These are phyloP conservation scores for Hippopotamus amphibius DNA, from an alignment of 2,113 vertebrate species.

Conservation along the genomic window DNA sequence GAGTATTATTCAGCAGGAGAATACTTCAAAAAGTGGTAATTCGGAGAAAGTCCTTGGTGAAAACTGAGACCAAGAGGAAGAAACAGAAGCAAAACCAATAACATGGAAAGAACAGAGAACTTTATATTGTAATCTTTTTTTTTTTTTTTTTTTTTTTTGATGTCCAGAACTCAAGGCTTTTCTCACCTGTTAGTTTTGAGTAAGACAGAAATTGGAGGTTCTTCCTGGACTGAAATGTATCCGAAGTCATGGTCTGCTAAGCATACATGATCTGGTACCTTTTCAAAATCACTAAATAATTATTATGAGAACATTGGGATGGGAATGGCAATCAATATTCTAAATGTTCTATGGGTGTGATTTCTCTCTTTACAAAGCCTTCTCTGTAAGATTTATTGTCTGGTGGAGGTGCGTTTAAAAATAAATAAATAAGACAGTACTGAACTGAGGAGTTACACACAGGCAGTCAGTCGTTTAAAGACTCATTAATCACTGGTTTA, in stretches of 20 bases:
- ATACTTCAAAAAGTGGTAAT: background rate
- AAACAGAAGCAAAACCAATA: background rate
- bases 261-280: constrained; percentile 43
- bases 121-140: background rate
- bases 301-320: constrained; percentile 69
- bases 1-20: background rate
- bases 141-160: background rate
- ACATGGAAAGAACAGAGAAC: background rate
- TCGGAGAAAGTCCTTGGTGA: constrained; percentile 9
- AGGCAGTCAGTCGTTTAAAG: constrained; percentile 75
- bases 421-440: constrained; percentile 81
- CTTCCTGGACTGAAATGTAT: background rate
- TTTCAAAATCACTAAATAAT: constrained; percentile 62
- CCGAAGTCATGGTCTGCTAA: background rate
- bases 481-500: constrained; percentile 86
- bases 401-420: constrained; percentile 63
- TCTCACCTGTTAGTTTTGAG: background rate
- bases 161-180: background rate
- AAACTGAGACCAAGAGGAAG: background rate
- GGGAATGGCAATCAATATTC: constrained; percentile 72
- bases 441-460: constrained; percentile 78
- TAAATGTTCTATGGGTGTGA: constrained; percentile 65
- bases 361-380: constrained; percentile 79
- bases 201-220: background rate
- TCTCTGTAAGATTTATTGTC: constrained; percentile 65